Conservation (phyloP, 2,113 vertebrate genomes). For the Willisornis vidua region DNA sequence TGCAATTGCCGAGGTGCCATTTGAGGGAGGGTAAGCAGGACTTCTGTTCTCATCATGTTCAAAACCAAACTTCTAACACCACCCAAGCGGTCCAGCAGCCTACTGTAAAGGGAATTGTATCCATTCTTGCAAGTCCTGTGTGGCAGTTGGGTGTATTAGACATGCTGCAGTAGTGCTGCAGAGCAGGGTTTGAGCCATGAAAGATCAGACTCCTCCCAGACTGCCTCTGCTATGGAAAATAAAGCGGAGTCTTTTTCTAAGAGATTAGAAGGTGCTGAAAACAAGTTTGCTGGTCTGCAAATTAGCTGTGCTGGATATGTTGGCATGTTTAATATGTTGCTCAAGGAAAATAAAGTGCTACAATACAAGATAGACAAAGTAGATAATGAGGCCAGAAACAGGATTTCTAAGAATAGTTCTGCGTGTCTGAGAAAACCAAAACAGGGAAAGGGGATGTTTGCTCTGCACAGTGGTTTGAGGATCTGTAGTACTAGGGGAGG, state of each 20-base stretch:
- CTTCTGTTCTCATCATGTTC: conserved; percentile 4
- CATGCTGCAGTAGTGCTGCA: background rate
- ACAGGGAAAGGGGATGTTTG: background rate
- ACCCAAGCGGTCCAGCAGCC: background rate
- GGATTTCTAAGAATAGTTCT: conserved; percentile 48
- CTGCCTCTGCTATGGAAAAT: conserved; percentile 37
- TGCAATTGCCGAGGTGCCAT: conserved; percentile 7
- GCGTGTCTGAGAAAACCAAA: background rate
- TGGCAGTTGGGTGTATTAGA: background rate
- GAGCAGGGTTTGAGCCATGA: background rate
- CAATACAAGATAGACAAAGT: conserved; percentile 43
- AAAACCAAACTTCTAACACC: conserved; percentile 24
- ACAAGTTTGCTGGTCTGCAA: conserved; percentile 52
- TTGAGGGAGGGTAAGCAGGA: background rate
- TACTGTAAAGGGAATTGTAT: background rate
- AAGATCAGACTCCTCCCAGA: conserved; percentile 2
- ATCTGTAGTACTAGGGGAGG: background rate
- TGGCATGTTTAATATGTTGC: conserved; percentile 51
- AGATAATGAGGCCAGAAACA: conserved; percentile 33
- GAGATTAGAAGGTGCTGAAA: conserved; percentile 65
- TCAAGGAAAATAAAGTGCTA: conserved; percentile 64
- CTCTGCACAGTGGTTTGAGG: background rate
- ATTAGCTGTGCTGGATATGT: conserved; percentile 60
- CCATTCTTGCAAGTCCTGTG: background rate
- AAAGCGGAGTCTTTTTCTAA: background rate